phyloP scores from a whole-genome alignment of 2,888 invertebrate species.

The Drosophila demipolita region DNA sequence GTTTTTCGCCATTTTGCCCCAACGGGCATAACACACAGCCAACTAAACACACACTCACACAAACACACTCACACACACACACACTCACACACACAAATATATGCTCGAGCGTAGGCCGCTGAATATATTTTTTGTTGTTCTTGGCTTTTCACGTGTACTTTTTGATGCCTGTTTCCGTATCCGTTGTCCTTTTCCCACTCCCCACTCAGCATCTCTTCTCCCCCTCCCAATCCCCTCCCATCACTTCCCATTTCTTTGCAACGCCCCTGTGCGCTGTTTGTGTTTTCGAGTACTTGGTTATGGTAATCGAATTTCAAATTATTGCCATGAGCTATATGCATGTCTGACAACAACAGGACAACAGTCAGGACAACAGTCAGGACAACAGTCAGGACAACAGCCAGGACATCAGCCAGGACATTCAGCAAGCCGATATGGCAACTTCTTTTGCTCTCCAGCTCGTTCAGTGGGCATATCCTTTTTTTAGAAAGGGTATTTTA shows the following conservation, averaged over 20 bases:
- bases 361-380: constrained; percentile 12
- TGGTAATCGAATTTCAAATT: constrained; percentile 83
- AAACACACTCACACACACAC: constrained; percentile 22
- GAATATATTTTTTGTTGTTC: constrained; percentile 32
- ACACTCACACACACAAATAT: not conserved
- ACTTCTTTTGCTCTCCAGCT: not conserved
- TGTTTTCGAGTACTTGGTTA: constrained; percentile 81
- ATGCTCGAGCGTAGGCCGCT: constrained; percentile 20
- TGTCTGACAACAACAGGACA: constrained; percentile 53
- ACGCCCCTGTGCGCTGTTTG: constrained; percentile 46
- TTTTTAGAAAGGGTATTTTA: not conserved
- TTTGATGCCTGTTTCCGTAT: constrained; percentile 18
- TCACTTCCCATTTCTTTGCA: not conserved
- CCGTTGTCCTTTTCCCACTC: not conserved
- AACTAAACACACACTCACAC: constrained; percentile 10
- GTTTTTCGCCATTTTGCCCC: constrained; percentile 69
- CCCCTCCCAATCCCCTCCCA: not conserved
- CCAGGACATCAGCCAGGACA: constrained; percentile 14
- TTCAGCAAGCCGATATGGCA: constrained; percentile 6
- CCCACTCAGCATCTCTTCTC: not conserved
- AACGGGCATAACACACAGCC: constrained; percentile 26
- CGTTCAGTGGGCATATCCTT: not conserved
- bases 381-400: constrained; percentile 8
- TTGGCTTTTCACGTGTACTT: constrained; percentile 31
- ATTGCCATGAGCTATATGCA: constrained; percentile 76